A percentile compares a stretch with the other conserved stretches of the same genome.
phyloP scores from a whole-genome alignment of 2,888 invertebrate genomes.

The Barypeithes pellucidus region DNA sequence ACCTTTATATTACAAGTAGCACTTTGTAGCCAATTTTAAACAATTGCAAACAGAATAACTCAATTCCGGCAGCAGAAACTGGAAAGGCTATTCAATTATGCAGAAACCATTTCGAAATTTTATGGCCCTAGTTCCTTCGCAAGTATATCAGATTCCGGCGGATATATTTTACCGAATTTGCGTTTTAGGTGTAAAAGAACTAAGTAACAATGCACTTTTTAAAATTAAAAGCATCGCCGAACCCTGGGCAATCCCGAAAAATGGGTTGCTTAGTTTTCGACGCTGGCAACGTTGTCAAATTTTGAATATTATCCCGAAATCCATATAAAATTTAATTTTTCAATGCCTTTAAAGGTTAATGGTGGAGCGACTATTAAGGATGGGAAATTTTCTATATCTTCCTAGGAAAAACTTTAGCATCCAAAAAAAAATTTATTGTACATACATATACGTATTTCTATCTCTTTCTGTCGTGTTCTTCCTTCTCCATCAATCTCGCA shows the following conservation, averaged over 20 bases:
- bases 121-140: constrained; percentile 22
- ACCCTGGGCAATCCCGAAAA: constrained; percentile 14
- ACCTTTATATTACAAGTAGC: not conserved
- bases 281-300: not conserved
- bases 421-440: too few species aligned
- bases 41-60: constrained; percentile 7
- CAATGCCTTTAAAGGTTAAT: too few species aligned
- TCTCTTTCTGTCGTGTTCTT: not conserved
- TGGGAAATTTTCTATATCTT: too few species aligned
- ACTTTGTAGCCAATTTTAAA: not conserved
- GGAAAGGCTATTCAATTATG: constrained; percentile 25
- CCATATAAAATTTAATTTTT: too few species aligned
- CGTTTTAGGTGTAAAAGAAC: constrained; percentile 34
- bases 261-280: constrained; percentile 1
- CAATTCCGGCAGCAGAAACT: constrained; percentile 10
- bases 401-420: too few species aligned
- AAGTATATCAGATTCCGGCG: constrained; percentile 22
- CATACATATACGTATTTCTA: not conserved
- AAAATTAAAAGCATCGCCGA: constrained; percentile 33
- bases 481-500: constrained; percentile 4
- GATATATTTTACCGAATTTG: constrained; percentile 23
- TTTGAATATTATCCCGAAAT: not conserved
- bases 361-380: too few species aligned
- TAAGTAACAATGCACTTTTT: constrained; percentile 39
- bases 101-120: constrained; percentile 22